Conservation (phyloP, 2,113 vertebrate genomes). For the Machaerirhynchus nigripectus region DNA sequence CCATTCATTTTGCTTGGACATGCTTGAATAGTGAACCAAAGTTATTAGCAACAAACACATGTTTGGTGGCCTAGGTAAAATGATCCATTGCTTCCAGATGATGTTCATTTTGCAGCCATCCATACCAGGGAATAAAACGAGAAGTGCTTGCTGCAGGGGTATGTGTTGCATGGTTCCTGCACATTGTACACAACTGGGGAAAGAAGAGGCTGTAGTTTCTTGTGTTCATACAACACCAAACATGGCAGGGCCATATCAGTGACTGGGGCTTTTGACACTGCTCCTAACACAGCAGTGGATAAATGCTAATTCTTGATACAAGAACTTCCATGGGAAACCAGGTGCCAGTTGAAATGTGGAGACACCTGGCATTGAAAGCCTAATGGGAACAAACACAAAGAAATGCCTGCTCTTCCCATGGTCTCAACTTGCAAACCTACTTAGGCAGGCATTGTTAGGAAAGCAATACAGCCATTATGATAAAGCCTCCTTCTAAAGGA, state of each 20-base stretch:
- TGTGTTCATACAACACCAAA: neutral
- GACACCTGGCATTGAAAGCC: neutral
- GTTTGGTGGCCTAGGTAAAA: constrained; percentile 41
- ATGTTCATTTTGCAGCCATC: neutral
- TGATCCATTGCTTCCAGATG: constrained; percentile 14
- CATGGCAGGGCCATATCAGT: neutral
- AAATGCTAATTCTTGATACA: neutral
- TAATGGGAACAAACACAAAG: neutral
- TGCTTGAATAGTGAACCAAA: neutral
- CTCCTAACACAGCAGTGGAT: neutral
- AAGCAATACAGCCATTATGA: neutral
- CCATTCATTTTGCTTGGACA: neutral
- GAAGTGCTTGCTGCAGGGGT: neutral
- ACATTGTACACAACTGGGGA: neutral
- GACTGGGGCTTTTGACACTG: neutral
- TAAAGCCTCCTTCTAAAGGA: neutral
- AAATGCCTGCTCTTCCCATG: neutral
- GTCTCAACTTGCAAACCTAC: neutral
- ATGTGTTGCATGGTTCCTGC: neutral
- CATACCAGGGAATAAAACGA: neutral
- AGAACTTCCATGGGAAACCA: neutral
- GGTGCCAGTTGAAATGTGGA: neutral
- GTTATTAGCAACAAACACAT: constrained; percentile 19
- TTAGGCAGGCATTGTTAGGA: neutral
- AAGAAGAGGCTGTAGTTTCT: neutral